Percentiles rank a stretch among this genome's conserved stretches.
Conservation (phyloP, 2,888 invertebrate species). For the Brenthis hecate region DNA sequence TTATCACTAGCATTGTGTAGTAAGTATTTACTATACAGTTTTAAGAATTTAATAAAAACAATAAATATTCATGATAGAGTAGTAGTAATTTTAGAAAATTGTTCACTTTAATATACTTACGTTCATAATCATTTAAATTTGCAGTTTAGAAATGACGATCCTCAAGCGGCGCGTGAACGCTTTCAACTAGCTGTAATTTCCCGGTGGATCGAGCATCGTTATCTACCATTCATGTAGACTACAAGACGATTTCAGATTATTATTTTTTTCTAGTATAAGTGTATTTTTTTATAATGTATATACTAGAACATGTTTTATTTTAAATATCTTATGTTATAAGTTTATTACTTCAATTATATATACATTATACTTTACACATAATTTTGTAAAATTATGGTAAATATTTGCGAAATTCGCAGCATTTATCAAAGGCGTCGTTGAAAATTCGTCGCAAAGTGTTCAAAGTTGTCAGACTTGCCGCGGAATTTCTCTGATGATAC, state of each 20-base stretch:
- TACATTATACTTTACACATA: too few species aligned
- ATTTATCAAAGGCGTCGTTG: slow-evolving; percentile 33
- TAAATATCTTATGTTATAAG: neutral
- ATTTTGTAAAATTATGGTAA: slow-evolving; percentile 23
- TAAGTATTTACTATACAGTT: too few species aligned
- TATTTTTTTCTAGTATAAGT: too few species aligned
- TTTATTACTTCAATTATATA: neutral
- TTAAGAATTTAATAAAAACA: too few species aligned
- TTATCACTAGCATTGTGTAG: too few species aligned
- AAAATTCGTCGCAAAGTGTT: slow-evolving; percentile 43
- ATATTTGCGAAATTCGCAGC: slow-evolving; percentile 29
- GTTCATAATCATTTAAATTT: slow-evolving; percentile 24
- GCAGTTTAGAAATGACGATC: slow-evolving; percentile 41
- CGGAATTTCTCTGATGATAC: slow-evolving; percentile 60
- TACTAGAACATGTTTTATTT: too few species aligned
- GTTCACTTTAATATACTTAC: too few species aligned
- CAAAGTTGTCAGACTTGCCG: slow-evolving; percentile 50
- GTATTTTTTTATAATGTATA: too few species aligned
- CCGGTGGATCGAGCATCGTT: slow-evolving; percentile 69
- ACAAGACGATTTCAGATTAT: slow-evolving; percentile 44
- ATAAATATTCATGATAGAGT: too few species aligned
- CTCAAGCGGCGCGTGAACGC: slow-evolving; percentile 45
- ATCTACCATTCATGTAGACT: slow-evolving; percentile 67
- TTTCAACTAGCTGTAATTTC: slow-evolving; percentile 63
- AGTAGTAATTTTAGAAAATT: too few species aligned